Base-by-base conservation (phyloP, 2,888 invertebrate species). In the Drosophila mercatorum region DNA sequence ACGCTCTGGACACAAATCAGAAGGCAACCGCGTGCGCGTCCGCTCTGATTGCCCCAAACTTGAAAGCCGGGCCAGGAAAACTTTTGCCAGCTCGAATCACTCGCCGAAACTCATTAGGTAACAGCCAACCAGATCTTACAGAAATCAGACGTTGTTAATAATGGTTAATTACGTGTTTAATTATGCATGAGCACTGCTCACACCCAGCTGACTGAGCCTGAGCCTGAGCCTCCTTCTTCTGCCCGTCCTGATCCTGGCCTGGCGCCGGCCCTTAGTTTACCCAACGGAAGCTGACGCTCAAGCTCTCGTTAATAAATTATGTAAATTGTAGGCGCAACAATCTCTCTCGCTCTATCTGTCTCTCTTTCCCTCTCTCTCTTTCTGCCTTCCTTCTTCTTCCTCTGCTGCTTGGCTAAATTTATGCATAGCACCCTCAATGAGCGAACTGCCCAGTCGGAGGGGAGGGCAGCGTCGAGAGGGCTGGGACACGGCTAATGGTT, bases 101-200 rank as follows among this genome's bases (percentile, higher is more conserved):
- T 77, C 68, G 57, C 69, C 36, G 53, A 82, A 82, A 85, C 88
- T 85, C 84, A 87, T 85, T 85, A 87, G 82, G 77, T 80, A 74
- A 72, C 68, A 65, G 79, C 64, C 72, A 58, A 43, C 46, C 52
- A 82, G 75, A 75, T 72, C 82, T 67, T 58, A 80, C 78, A 66
- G 67, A 87, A 87, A 85, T 85, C 84, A 85, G 84, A 87, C 84
- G 82, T 87, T 87, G 82, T 87, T 87, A 87, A 86, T 86, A 88
- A 86, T 86, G 88, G 88, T 86, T 88, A 86, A 86, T 86, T 86
- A 86, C 88, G 86, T 86, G 86, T 88, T 86, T 88, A 86, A 86
- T 86, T 86, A 86, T 88, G 88, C 86, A 86, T 83, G 80, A 78
- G 86, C 60, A 80, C 41, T 62, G 58, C 75, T 68, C 75, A 47